A percentile compares a stretch with the other conserved stretches of the same genome.
Conservation (phyloP, 2,113 vertebrate species). For the Sturnus vulgaris region DNA sequence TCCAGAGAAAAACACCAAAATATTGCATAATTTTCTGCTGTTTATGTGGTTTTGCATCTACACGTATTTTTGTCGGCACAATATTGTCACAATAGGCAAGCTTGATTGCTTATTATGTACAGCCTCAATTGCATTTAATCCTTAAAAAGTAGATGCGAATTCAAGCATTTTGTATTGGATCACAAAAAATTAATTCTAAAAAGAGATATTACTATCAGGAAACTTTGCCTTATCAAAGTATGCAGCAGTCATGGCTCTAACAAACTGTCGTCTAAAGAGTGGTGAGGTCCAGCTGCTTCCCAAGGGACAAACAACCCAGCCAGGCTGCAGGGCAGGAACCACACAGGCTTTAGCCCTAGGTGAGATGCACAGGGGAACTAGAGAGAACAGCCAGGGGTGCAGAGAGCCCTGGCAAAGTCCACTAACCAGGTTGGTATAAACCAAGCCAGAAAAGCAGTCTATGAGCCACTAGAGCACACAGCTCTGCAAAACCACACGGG, state of each 20-base stretch:
- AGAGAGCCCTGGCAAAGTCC: fast-evolving
- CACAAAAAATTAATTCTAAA: neutral
- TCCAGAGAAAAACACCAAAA: neutral
- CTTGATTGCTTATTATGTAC: fast-evolving
- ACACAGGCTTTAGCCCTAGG: neutral
- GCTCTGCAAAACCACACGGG: fast-evolving
- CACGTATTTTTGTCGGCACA: neutral
- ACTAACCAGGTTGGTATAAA: fast-evolving
- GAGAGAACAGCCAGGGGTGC: fast-evolving
- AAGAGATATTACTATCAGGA: neutral
- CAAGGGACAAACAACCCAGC: fast-evolving
- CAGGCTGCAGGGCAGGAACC: neutral
- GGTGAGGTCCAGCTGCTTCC: neutral
- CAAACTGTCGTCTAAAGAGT: fast-evolving
- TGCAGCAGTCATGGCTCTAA: neutral
- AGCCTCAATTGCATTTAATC: neutral
- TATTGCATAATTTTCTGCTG: fast-evolving
- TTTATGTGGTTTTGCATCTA: neutral
- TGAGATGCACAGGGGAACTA: fast-evolving
- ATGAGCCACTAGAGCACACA: fast-evolving
- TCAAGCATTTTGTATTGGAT: neutral
- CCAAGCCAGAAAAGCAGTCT: neutral
- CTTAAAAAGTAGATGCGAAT: neutral
- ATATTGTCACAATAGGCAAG: neutral
- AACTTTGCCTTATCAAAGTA: neutral